These are phyloP conservation scores for Elaeidobius kamerunicus DNA, from an alignment of 2,888 invertebrate genomes.

Conservation along the genomic window DNA sequence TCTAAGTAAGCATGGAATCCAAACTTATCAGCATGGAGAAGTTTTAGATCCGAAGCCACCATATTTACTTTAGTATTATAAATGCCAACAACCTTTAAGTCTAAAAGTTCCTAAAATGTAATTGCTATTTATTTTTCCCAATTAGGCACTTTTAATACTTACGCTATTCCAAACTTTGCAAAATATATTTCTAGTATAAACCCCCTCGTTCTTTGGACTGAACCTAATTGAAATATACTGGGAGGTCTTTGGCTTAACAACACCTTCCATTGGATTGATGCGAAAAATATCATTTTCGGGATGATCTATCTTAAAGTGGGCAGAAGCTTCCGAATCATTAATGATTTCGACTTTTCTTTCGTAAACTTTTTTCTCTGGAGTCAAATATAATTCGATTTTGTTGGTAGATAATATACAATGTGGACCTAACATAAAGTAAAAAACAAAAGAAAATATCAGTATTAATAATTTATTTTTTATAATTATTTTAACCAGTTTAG, in stretches of 20 bases:
- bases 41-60: constrained; percentile 17
- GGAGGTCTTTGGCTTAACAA: no score
- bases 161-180: no score
- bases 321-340: constrained; percentile 42
- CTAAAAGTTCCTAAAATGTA: constrained; percentile 43
- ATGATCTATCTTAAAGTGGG: constrained; percentile 46
- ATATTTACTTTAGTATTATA: constrained; percentile 17
- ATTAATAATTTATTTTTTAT: background rate
- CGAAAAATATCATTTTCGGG: constrained; percentile 43
- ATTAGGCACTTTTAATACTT: no score
- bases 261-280: no score
- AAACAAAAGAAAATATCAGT: background rate
- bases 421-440: constrained; percentile 27
- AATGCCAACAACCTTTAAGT: constrained; percentile 41
- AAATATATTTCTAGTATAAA: no score
- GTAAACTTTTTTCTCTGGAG: constrained; percentile 11
- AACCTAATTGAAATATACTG: no score
- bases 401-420: constrained; percentile 30
- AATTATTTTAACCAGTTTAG: no score
- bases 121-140: no score
- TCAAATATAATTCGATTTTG: constrained; percentile 30
- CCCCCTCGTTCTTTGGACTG: no score
- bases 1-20: constrained; percentile 44
- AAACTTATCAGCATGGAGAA: constrained; percentile 27
- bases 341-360: constrained; percentile 42